Evolutionary conservation across 1,140 invertebrate species (phyloP).

Genomic region (Leptoteleia sp.): DNA sequence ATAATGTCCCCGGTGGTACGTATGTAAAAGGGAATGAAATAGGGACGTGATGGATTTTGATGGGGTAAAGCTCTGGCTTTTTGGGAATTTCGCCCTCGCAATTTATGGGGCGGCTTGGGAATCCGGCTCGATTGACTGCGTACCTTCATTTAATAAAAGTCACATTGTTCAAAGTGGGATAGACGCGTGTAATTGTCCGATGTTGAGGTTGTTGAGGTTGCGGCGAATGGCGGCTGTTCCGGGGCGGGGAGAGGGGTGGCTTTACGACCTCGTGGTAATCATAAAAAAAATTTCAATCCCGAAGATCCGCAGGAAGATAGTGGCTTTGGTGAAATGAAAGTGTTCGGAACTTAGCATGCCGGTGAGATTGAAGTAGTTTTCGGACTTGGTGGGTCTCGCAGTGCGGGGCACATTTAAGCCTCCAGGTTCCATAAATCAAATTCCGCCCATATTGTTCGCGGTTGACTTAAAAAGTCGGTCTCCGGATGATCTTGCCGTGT

Average conservation of each 20-base stretch:
- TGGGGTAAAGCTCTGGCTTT: constrained; percentile 20
- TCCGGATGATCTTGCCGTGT: constrained; percentile 1
- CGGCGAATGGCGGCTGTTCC: no score
- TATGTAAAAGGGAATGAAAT: constrained; percentile 47
- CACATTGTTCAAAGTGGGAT: constrained; percentile 16
- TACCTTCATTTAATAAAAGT: constrained; percentile 49
- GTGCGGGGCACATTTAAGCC: constrained; percentile 12
- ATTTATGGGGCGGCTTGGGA: constrained; percentile 32
- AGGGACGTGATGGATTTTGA: constrained; percentile 25
- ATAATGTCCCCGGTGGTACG: constrained; percentile 37
- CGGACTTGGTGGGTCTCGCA: constrained; percentile 11
- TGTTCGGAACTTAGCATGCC: constrained; percentile 3
- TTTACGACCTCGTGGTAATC: background rate
- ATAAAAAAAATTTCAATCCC: background rate
- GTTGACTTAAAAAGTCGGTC: constrained; percentile 30
- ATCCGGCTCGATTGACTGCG: constrained; percentile 44
- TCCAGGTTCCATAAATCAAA: constrained; percentile 48
- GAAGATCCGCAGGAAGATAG: background rate
- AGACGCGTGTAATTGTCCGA: constrained; percentile 13
- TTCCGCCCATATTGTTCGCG: constrained; percentile 27
- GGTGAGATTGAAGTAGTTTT: constrained; percentile 6
- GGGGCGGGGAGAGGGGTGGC: no score
- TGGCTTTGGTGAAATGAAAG: background rate
- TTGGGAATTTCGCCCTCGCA: constrained; percentile 24
- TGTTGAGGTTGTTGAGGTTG: constrained; percentile 15